Base-by-base conservation (phyloP, 2,888 invertebrate species). In the Heliconius ismenius region DNA sequence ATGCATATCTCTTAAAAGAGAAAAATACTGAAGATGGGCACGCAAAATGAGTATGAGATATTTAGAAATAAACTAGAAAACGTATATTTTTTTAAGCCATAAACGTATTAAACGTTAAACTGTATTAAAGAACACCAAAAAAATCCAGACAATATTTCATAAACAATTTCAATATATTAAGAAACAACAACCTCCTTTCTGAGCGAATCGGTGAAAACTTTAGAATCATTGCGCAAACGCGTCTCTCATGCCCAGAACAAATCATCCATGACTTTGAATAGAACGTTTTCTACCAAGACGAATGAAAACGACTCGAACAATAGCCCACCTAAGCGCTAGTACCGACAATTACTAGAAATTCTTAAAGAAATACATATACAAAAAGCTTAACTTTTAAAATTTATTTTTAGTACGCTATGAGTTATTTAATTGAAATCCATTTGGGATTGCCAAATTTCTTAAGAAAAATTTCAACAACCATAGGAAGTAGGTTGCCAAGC, bases 271-370 rank as follows among this genome's bases (percentile, higher is more conserved):
- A 77, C 78, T 76, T 74, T 70, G 58, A 62, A 65, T 60, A 63
- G 28, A 49, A 58, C 62, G 75, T 43, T 75, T 70, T 70, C 75
- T 49, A 76, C 79, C 80, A 80, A 76, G 75, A 78, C 81, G 75
- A 82, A 82, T 70, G 63, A 70, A 58, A 70, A 70, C 70, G 67
- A 24, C 24, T 32, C 75, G 36, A 70, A 75, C 75, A 70, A 75
- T 64, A 49, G 70, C 18, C 28, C 7, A 21, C 36, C 73, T 18
- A 21, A 39, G 24, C 39, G 43, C 60, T 28, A 43, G 68, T 65
- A 75, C 60, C 43, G 28, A 60, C 68, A 68, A 68, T 68, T 68
- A 68, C 68, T 68, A 75, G 39, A 68, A 68, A 68, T 32, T 49
- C 49, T 58, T 26, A 58, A 18, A 60, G 21, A 60, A 60, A 11